Evolutionary conservation across 2,888 invertebrate genomes (phyloP), one percentile per base, ranked within the genome.

Genomic region (Caenorhabditis angaria): DNA sequence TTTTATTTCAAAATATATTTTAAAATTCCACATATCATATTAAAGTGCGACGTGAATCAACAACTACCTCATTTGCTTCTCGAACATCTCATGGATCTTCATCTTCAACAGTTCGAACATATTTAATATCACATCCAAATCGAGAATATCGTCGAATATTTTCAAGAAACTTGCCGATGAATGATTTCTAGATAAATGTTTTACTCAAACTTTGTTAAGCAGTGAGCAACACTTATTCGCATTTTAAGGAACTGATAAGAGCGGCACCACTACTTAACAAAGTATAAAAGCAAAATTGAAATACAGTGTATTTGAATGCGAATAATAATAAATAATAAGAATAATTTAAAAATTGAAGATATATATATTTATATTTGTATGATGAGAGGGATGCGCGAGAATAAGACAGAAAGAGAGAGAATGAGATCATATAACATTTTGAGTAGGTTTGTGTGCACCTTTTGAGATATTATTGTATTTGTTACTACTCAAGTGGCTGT

Each of bases 201-300:
- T 57, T 53, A 71, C 61, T 14, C 48, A 18, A 48, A 48, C 65
- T 62, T 67, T 65, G 72, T 56, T 73, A 73, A 73, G 73, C 53
- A 73, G 32, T 56, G 73, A 62, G 55, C 68, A 61, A 65, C 73
- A 65, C 67, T 67, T 72, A 72, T 72, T 72, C 29, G 25, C 32
- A 1, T 2, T 29, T 61, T 41, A n/a, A n/a, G n/a, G n/a, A n/a
- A n/a, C 27, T 59, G 62, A 73, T 73, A 73, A 65, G 66, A 65
- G 68, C 73, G 73, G 73, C 73, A 73, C 62, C 73, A 73, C 73
- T 73, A 73, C 73, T 73, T 73, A 73, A 73, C 59, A 65, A 71
- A 57, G 51, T 24, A 29, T 29, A 10, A 14, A 18, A 41, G 41
- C 41, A 18, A 50, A 56, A 57, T 62, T 50, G 53, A 48, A 28